Evolutionary conservation across 2,888 invertebrate species (phyloP), one percentile per base, ranked within the genome.

Genomic region (Tanytarsus gracilentus): DNA sequence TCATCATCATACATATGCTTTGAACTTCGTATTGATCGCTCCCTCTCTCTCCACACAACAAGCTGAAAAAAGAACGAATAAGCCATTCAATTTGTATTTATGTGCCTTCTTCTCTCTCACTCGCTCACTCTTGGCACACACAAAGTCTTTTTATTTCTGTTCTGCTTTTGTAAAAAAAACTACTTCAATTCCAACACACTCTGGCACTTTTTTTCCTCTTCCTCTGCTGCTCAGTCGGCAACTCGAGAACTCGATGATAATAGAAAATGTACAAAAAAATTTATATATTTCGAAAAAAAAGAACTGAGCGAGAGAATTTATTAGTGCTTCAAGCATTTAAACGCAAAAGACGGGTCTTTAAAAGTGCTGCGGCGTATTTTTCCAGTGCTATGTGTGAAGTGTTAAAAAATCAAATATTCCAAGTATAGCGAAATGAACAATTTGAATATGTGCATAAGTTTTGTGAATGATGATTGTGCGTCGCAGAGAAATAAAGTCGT

Each of bases 271-370:
- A 49, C 25, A 25, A 49, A 49, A 49, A 49, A 49, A 49, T n/a
- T 8, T 8, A 30, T 8, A 30, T 30, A 30, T 30, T 30, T 30
- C 30, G 30, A 30, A 30, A 30, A 30, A 30, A 30, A 30, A 30
- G 11, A 30, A 30, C 6, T 30, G 30, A 30, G 30, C 6, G 7
- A 30, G 7, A 30, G 30, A 30, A 49, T 25, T 49, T 49, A 56
- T 56, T 56, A 44, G 58, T 48, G 58, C 6, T 40, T 58, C 48
- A 58, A 58, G 48, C 48, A 58, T 58, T 58, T 44, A 44, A 58
- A 48, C 58, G 48, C 21, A 44, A 30, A 58, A 58, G 58, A 40
- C 29, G 29, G 44, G 44, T 40, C 29, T 58, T 58, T 29, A 23
- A 48, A 58, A 27, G 14, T 25, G 26, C 26, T 25, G 26, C 49